phyloP scores from a whole-genome alignment of 2,113 vertebrate genomes.

The Bos taurus region ARS-UCD2.0 NC_037333.1:77465001-77465500 shows the following conservation, averaged over 20 bases:
- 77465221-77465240: background rate
- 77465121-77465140: background rate
- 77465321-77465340: background rate
- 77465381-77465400: background rate
- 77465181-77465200: background rate
- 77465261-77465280: background rate
- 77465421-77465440: background rate
- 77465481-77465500: background rate
- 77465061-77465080: background rate
- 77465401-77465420: background rate
- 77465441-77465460: background rate
- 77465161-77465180: background rate
- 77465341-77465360: background rate
- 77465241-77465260: background rate
- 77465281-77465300: background rate
- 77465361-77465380: background rate
- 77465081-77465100: background rate
- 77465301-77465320: background rate
- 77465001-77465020: background rate
- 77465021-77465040: background rate
- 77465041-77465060: background rate
- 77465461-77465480: background rate
- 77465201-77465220: background rate
- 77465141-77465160: background rate
- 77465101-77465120: background rate